These are phyloP conservation scores for Aethes cnicana DNA, from an alignment of 2,888 invertebrate species.

Conservation along the genomic window DNA sequence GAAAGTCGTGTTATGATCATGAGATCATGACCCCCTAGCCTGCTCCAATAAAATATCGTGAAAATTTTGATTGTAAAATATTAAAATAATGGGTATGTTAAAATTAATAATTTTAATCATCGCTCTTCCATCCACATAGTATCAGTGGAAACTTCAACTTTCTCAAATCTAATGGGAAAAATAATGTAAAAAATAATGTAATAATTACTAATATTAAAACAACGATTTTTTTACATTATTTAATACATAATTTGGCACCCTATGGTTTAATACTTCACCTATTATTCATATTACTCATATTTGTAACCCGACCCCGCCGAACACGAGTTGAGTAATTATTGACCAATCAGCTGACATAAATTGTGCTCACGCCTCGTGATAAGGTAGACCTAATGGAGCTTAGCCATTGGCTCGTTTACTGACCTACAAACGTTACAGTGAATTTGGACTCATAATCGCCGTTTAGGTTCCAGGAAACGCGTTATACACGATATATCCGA, in stretches of 20 bases:
- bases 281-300: background rate
- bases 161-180: too few relatives aligned
- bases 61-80: too few relatives aligned
- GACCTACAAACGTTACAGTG: constrained; percentile 4
- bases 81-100: too few relatives aligned
- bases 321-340: constrained; percentile 10
- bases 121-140: too few relatives aligned
- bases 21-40: too few relatives aligned
- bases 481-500: background rate
- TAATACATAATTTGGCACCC: background rate
- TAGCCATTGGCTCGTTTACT: constrained; percentile 6
- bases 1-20: too few relatives aligned
- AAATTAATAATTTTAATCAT: too few relatives aligned
- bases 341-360: constrained; percentile 18
- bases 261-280: background rate
- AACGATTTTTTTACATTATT: too few relatives aligned
- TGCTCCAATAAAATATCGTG: too few relatives aligned
- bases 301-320: background rate
- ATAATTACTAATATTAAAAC: too few relatives aligned
- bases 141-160: too few relatives aligned
- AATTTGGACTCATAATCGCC: constrained; percentile 5
- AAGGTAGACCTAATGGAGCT: constrained; percentile 2
- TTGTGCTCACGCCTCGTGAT: constrained; percentile 5
- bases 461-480: background rate
- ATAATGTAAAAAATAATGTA: too few relatives aligned